Conservation (phyloP, 2,888 invertebrate genomes). For the Pardosa pseudoannulata region DNA sequence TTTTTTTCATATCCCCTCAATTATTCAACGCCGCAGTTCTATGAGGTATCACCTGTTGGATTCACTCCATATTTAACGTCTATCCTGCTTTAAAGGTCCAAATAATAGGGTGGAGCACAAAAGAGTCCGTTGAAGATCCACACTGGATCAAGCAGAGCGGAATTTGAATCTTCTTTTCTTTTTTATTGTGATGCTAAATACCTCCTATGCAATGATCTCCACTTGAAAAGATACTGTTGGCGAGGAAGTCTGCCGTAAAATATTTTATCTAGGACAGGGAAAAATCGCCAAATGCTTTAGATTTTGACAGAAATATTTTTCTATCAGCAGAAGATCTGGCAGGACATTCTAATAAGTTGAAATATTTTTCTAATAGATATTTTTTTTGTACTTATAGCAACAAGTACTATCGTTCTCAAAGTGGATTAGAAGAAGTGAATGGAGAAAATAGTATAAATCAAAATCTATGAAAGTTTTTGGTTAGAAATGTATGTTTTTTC, state of each 20-base stretch:
- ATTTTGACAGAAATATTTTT: background rate
- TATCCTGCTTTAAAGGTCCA: conserved; percentile 18
- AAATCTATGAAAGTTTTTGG: too few species aligned
- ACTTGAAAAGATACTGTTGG: conserved; percentile 42
- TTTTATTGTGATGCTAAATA: conserved; percentile 67
- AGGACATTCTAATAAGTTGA: too few species aligned
- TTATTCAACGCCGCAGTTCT: background rate
- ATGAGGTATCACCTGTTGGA: conserved; percentile 55
- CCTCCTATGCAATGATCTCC: conserved; percentile 57
- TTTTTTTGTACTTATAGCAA: too few species aligned
- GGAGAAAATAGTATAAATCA: too few species aligned
- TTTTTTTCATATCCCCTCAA: background rate
- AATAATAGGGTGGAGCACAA: conserved; percentile 49
- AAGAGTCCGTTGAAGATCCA: background rate
- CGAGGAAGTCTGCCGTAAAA: background rate
- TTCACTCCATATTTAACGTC: conserved; percentile 56
- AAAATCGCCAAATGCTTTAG: background rate
- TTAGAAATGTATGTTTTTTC: too few species aligned
- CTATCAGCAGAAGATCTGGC: too few species aligned
- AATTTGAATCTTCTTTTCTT: conserved; percentile 33
- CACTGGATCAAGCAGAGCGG: conserved; percentile 28
- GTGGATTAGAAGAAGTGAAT: too few species aligned
- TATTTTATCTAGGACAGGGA: background rate
- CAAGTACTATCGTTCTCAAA: too few species aligned
- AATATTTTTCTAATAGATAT: too few species aligned